Conservation (phyloP, 1,140 invertebrate species). For the Penaeus vannamei region DNA sequence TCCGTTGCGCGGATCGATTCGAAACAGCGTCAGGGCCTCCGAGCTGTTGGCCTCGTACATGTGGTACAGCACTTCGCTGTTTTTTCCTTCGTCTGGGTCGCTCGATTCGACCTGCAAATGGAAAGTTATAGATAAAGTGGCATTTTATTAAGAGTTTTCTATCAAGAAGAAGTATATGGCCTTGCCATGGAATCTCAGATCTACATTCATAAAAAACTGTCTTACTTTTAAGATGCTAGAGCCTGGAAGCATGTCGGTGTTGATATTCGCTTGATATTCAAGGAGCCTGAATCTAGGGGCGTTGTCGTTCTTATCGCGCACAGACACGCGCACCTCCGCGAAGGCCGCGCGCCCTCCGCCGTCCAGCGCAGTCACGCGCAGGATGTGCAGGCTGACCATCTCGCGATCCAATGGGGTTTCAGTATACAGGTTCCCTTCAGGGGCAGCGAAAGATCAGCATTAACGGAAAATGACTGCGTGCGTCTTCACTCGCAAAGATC, state of each 20-base stretch:
- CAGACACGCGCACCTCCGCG: constrained; percentile 82
- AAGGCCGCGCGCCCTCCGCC: constrained; percentile 86
- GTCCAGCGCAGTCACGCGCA: constrained; percentile 87
- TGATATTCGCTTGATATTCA: constrained; percentile 85
- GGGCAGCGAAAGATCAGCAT: not conserved
- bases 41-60: constrained; percentile 59
- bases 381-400: constrained; percentile 80
- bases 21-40: constrained; percentile 51
- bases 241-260: constrained; percentile 50
- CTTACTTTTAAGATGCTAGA: constrained; percentile 64
- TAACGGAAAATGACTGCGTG: not conserved
- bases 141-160: too few relatives aligned
- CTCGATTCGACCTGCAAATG: constrained; percentile 80
- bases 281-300: constrained; percentile 83
- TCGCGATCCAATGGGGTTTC: constrained; percentile 72
- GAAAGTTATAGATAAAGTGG: constrained; percentile 70
- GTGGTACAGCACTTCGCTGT: constrained; percentile 87
- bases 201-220: not conserved
- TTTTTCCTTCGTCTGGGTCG: constrained; percentile 90
- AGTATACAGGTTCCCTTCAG: constrained; percentile 83
- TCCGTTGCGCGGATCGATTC: constrained; percentile 73
- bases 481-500: too few relatives aligned
- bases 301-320: constrained; percentile 91
- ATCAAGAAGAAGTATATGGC: too few relatives aligned
- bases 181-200: too few relatives aligned